Percentiles rank a stretch among this genome's conserved stretches.
Evolutionary conservation across 2,888 invertebrate genomes (phyloP).

Genomic region (Pecten maximus): DNA sequence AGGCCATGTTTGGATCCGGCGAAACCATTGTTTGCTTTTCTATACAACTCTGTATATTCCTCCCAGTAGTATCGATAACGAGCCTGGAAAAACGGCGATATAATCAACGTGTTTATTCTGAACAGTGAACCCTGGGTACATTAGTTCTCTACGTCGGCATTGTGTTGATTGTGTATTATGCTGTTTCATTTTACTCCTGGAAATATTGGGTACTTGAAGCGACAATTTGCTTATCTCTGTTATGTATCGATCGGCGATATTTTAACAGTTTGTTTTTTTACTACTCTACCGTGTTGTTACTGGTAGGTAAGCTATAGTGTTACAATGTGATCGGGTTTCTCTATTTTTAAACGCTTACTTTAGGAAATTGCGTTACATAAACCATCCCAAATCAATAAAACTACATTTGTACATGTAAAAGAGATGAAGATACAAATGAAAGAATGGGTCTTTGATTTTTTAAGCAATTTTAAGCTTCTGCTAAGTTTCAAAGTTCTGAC

Average conservation of each 20-base stretch:
- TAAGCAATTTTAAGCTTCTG: too few species aligned
- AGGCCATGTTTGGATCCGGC: background rate
- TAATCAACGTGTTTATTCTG: background rate
- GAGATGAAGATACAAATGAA: too few species aligned
- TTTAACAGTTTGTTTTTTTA: background rate
- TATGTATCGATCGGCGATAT: background rate
- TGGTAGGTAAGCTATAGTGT: background rate
- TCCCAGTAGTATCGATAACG: background rate
- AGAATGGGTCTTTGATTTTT: too few species aligned
- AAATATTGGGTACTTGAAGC: background rate
- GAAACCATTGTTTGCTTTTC: background rate
- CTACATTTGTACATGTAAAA: too few species aligned
- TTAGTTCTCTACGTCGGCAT: background rate
- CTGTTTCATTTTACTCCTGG: background rate
- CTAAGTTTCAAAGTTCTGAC: too few species aligned
- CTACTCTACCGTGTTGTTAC: background rate
- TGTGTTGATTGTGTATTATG: background rate
- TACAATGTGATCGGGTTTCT: background rate
- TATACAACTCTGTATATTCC: background rate
- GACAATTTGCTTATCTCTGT: background rate
- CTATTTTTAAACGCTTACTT: background rate
- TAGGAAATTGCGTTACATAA: too few species aligned
- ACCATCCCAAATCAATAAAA: too few species aligned
- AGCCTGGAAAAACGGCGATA: background rate
- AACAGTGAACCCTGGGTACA: background rate